Percentiles rank a stretch among this genome's conserved stretches.
phyloP scores from a whole-genome alignment of 30 jellyfish, hydroid and myxozoan species.

The Chironex yamaguchii region DNA sequence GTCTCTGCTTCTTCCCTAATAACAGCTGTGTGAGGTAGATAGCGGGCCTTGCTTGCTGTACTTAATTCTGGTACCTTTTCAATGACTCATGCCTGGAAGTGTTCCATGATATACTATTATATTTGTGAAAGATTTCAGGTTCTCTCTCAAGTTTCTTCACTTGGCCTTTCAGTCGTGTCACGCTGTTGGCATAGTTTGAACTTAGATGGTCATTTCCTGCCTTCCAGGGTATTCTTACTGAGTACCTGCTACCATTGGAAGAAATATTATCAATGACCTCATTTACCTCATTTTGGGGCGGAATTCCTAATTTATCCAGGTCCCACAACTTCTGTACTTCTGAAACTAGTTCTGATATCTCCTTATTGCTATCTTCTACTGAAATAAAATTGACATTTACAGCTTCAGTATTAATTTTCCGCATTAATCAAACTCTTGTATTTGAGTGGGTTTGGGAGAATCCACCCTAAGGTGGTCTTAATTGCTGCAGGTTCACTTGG shows the following conservation, averaged over 20 bases:
- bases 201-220: neutral
- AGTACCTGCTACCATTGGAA: neutral
- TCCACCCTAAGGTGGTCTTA: slow-evolving; percentile 48
- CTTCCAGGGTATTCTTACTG: slow-evolving; percentile 7
- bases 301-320: neutral
- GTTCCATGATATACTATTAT: slow-evolving; percentile 1
- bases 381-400: neutral
- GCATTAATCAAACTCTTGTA: slow-evolving; percentile 16
- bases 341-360: neutral
- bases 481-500: slow-evolving; percentile 48
- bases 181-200: neutral
- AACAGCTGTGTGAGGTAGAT: slow-evolving; percentile 58
- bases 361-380: neutral
- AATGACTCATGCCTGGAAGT: slow-evolving; percentile 17
- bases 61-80: slow-evolving; percentile 47
- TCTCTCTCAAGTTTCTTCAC: neutral
- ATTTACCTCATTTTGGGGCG: neutral
- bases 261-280: slow-evolving; percentile 4
- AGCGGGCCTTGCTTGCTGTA: slow-evolving; percentile 5
- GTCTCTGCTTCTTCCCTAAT: slow-evolving; percentile 53
- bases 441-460: slow-evolving; percentile 37
- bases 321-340: neutral
- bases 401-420: no score
- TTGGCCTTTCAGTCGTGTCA: neutral
- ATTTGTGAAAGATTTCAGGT: slow-evolving; percentile 4